A percentile compares a stretch with the other conserved stretches of the same genome.
Conservation (phyloP, 2,113 vertebrate genomes). For the Nycticorax nycticorax region DNA sequence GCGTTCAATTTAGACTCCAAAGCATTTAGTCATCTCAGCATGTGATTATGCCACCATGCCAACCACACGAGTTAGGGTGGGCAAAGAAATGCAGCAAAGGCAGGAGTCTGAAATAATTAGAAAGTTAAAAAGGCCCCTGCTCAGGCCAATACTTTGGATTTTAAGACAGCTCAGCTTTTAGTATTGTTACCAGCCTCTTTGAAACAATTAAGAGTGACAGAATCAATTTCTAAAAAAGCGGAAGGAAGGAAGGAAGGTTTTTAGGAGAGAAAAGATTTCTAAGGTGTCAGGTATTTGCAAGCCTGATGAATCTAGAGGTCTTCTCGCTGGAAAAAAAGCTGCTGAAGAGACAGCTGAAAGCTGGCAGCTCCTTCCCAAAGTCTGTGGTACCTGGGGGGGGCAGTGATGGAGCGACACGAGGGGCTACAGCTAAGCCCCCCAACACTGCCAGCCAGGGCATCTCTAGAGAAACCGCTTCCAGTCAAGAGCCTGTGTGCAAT, state of each 20-base stretch:
- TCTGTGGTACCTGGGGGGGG: rapidly evolving
- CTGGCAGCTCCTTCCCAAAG: not conserved
- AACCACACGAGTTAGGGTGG: not conserved
- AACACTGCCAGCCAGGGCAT: too few species aligned
- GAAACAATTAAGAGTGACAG: not conserved
- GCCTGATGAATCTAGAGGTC: not conserved
- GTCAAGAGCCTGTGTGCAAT: rapidly evolving
- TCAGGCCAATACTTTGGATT: not conserved
- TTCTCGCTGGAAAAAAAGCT: not conserved
- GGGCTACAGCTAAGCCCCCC: not conserved
- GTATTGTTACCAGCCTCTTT: not conserved
- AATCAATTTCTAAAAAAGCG: not conserved
- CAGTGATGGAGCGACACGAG: rapidly evolving
- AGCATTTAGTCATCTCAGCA: slow-evolving; percentile 44
- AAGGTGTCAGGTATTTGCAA: not conserved
- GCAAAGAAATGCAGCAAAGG: not conserved
- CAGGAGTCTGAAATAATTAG: not conserved
- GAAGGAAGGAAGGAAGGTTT: not conserved
- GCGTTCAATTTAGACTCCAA: not conserved
- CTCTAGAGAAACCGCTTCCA: not conserved
- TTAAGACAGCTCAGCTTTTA: not conserved
- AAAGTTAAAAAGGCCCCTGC: not conserved
- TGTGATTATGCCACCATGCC: slow-evolving; percentile 19
- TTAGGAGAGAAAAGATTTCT: not conserved
- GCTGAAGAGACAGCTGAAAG: not conserved